Conservation (phyloP, 2,888 invertebrate species). For the Drosophila basisetae region DNA sequence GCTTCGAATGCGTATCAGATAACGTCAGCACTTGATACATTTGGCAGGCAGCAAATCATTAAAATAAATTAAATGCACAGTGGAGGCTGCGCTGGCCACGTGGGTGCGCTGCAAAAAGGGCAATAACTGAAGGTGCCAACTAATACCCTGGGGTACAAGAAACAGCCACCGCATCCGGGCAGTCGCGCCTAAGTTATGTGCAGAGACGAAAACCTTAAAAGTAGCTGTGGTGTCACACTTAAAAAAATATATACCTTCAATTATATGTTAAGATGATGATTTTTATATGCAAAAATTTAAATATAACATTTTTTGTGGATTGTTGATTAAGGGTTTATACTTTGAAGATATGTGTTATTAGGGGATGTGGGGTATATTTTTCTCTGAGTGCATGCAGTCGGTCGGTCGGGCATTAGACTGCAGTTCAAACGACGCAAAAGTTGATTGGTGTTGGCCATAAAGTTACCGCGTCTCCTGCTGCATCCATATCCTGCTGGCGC, state of each 20-base stretch:
- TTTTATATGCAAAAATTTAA: background rate
- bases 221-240: background rate
- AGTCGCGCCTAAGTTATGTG: slow-evolving; percentile 44
- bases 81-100: slow-evolving; percentile 11
- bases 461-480: slow-evolving; percentile 55
- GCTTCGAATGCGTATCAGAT: slow-evolving; percentile 29
- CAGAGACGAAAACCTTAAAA: slow-evolving; percentile 16
- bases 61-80: slow-evolving; percentile 65
- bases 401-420: slow-evolving; percentile 62
- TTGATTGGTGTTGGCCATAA: slow-evolving; percentile 79
- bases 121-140: slow-evolving; percentile 39
- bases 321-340: background rate
- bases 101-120: slow-evolving; percentile 32
- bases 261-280: background rate
- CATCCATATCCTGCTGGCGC: slow-evolving; percentile 65
- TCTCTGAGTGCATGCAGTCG: background rate
- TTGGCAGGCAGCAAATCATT: slow-evolving; percentile 51
- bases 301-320: background rate
- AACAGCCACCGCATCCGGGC: slow-evolving; percentile 10
- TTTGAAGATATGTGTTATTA: background rate
- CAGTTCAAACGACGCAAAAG: slow-evolving; percentile 63
- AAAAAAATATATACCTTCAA: background rate
- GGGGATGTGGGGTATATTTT: background rate
- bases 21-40: slow-evolving; percentile 61
- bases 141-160: slow-evolving; percentile 9